A percentile compares a stretch with the other conserved stretches of the same genome.
phyloP scores from a whole-genome alignment of 2,888 invertebrate genomes.

The Andrena trimmerana region DNA sequence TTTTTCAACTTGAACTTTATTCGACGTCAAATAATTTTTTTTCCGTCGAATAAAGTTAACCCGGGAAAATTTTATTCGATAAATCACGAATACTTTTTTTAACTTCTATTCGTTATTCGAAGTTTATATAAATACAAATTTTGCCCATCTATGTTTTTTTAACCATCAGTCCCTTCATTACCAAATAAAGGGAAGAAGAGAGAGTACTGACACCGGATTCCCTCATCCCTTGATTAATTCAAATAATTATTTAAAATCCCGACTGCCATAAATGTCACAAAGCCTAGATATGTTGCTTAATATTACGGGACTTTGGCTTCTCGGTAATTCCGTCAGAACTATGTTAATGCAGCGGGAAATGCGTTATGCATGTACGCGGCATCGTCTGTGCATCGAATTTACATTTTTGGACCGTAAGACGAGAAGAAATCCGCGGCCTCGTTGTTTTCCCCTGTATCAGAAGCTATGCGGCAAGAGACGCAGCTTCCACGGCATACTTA shows the following conservation, averaged over 20 bases:
- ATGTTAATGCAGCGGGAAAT: conserved; percentile 18
- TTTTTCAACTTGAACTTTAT: too few relatives aligned
- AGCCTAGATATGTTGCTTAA: not conserved
- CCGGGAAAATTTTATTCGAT: too few relatives aligned
- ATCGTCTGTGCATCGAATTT: conserved; percentile 53
- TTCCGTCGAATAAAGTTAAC: too few relatives aligned
- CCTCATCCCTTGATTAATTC: not conserved
- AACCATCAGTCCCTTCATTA: too few relatives aligned
- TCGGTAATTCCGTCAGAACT: conserved; percentile 22
- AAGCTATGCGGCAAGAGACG: conserved; percentile 36
- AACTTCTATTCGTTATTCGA: too few relatives aligned
- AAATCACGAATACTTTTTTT: too few relatives aligned
- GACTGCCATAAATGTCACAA: not conserved
- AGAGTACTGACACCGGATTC: too few relatives aligned
- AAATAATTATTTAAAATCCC: not conserved
- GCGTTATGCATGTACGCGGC: conserved; percentile 40
- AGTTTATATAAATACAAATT: too few relatives aligned
- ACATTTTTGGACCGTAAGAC: conserved; percentile 50
- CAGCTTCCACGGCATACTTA: conserved; percentile 69
- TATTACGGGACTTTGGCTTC: conserved; percentile 7
- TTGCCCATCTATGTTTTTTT: too few relatives aligned
- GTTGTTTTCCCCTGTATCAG: conserved; percentile 50
- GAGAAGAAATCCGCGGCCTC: conserved; percentile 33
- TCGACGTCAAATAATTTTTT: too few relatives aligned
- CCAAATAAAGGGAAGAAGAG: too few relatives aligned